Evolutionary conservation across 2,888 invertebrate genomes (phyloP), one percentile per base, ranked within the genome.

Genomic region (Zaprionus lineosus): DNA sequence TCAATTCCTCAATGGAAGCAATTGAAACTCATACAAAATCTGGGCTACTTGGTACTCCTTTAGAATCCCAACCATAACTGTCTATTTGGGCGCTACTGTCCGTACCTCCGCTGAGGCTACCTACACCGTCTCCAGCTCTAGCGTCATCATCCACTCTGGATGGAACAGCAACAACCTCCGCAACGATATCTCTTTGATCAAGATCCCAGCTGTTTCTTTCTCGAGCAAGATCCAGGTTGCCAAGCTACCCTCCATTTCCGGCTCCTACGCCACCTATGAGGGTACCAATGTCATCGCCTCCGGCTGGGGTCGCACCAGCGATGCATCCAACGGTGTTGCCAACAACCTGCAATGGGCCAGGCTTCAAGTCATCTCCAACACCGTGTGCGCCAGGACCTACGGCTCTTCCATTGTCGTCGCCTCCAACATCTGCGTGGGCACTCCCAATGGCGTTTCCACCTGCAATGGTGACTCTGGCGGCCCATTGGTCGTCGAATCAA

Each of bases 391-490:
- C 1, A 55, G 51, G 7, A 87, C 86, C 51, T 90, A 90, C 29
- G 90, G 90, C 14, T 70, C 86, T n/a, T 39, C 74, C 26, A 73
- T 68, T 36, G 69, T 87, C 6, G 43, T 43, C 1, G 0, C 9
- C 1, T 0, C n/a, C 37, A 79, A 72, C 37, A 51, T 88, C 28
- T 89, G 88, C 43, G 50, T 79, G 0, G 0, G 12, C 12, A 85
- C 86, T 1, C 2, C 55, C 33, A 43, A 41, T 11, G 67, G 70
- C 2, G 11, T 39, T 2, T 89, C 88, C 40, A 85, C 86, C 37
- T 89, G 89, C 74, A 72, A 81, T 26, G 89, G 89, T 31, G 89
- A 89, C 62, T 89, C 89, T 11, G 89, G 89, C 15, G 88, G 89
- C 36, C 89, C 89, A 56, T 66, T 89, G 63, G 74, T 84, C 2